phyloP scores from a whole-genome alignment of 2,113 vertebrate species.

The Alexandromys fortis region DNA sequence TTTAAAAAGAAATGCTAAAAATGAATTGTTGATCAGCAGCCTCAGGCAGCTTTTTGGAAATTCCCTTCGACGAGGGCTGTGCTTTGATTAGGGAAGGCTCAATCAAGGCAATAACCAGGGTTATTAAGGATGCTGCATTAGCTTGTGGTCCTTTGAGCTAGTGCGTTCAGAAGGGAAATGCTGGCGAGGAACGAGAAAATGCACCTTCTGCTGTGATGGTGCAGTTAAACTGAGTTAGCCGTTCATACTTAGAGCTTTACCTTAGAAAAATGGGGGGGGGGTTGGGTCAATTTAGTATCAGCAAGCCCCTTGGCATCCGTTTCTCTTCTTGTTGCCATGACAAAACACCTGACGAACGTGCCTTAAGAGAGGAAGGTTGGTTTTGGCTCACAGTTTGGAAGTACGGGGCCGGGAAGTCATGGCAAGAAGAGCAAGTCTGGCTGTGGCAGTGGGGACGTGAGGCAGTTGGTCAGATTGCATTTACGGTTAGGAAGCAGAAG shows the following conservation, averaged over 20 bases:
- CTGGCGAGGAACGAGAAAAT: neutral
- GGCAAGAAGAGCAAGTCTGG: too few species aligned
- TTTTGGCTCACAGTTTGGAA: neutral
- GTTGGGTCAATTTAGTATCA: neutral
- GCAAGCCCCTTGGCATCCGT: neutral
- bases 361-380: neutral
- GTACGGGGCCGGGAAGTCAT: neutral
- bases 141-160: constrained; percentile 58
- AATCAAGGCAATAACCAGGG: constrained; percentile 77
- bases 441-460: neutral
- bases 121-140: constrained; percentile 64
- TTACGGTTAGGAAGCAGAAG: neutral
- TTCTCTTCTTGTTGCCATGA: neutral
- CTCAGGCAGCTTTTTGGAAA: constrained; percentile 82
- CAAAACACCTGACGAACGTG: too few species aligned
- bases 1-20: constrained; percentile 78
- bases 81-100: constrained; percentile 75
- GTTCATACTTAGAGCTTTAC: neutral
- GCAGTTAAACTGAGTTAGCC: neutral
- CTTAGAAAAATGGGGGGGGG: neutral
- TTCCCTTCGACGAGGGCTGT: constrained; percentile 69
- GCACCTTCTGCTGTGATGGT: neutral
- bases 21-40: constrained; percentile 75
- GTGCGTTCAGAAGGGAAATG: neutral
- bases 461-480: too few species aligned